Percentiles rank a stretch among this genome's conserved stretches.
phyloP scores from a whole-genome alignment of 2,797 vertebrate genomes.

The Petrocephalus sullivani region DNA sequence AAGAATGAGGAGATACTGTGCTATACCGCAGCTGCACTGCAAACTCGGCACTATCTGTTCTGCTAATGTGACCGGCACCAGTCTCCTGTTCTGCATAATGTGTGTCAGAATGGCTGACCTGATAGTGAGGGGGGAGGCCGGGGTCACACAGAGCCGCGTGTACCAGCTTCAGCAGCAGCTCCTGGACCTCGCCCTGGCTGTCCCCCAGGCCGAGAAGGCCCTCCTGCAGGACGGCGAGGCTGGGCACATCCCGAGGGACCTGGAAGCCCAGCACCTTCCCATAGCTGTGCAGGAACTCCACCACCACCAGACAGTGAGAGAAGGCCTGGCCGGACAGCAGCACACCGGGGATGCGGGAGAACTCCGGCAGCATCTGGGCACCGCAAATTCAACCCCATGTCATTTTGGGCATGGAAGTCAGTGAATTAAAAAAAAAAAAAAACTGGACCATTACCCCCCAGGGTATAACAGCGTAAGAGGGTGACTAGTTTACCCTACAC shows the following conservation, averaged over 20 bases:
- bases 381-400: not conserved
- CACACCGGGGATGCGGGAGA: conserved; percentile 80
- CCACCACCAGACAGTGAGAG: conserved; percentile 78
- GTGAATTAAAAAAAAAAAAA: not conserved
- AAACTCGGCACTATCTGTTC: not conserved
- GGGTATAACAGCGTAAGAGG: not conserved
- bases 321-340: conserved; percentile 79
- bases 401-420: not conserved
- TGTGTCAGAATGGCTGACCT: conserved; percentile 58
- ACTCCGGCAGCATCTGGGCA: conserved; percentile 74
- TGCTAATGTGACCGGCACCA: not conserved
- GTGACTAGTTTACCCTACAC: not conserved
- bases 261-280: conserved; percentile 85
- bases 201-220: conserved; percentile 81
- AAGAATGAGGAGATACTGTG: not conserved
- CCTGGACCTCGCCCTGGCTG: conserved; percentile 75
- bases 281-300: conserved; percentile 89
- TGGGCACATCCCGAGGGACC: conserved; percentile 80
- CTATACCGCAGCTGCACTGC: not conserved
- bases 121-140: conserved; percentile 82
- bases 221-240: conserved; percentile 79
- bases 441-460: not conserved
- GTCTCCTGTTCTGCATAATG: not conserved
- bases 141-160: conserved; percentile 79
- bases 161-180: conserved; percentile 79